Conservation (phyloP, 2,888 invertebrate genomes). For the Neocrepidodera transversa region DNA sequence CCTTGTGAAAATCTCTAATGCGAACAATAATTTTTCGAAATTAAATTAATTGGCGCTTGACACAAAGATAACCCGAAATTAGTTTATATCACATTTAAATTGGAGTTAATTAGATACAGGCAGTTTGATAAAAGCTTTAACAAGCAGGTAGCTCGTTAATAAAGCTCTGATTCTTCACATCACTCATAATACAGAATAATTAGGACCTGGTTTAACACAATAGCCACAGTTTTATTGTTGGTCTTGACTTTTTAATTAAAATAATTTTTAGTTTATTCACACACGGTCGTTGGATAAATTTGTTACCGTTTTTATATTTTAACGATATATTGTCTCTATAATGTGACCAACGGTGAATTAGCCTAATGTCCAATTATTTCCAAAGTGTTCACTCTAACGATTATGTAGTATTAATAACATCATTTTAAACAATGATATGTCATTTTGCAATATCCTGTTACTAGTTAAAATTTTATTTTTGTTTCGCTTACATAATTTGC, state of each 20-base stretch:
- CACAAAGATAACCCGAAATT: slow-evolving; percentile 40
- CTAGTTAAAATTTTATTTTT: not conserved
- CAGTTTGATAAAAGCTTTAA: slow-evolving; percentile 46
- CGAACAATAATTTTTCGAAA: slow-evolving; percentile 30
- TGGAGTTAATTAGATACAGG: slow-evolving; percentile 43
- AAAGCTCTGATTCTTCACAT: slow-evolving; percentile 40
- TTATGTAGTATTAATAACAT: slow-evolving; percentile 1
- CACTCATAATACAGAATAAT: slow-evolving; percentile 35
- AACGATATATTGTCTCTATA: slow-evolving; percentile 49
- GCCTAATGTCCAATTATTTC: slow-evolving; percentile 18
- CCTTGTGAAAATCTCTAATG: slow-evolving; percentile 32
- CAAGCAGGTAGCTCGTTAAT: slow-evolving; percentile 34
- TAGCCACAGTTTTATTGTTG: slow-evolving; percentile 35
- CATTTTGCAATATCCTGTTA: slow-evolving; percentile 8
- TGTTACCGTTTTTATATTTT: slow-evolving; percentile 49
- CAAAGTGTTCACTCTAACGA: not conserved
- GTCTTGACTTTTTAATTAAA: slow-evolving; percentile 37
- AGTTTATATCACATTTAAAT: slow-evolving; percentile 46
- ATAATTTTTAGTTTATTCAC: slow-evolving; percentile 43
- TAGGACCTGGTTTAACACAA: slow-evolving; percentile 21
- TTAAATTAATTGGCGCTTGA: slow-evolving; percentile 38
- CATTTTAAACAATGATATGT: slow-evolving; percentile 7
- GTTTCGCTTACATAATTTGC: not conserved
- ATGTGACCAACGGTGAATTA: slow-evolving; percentile 28
- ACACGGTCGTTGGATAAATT: slow-evolving; percentile 44